phyloP scores from a whole-genome alignment of 2,797 vertebrate genomes.

The Coregonus ussuriensis region DNA sequence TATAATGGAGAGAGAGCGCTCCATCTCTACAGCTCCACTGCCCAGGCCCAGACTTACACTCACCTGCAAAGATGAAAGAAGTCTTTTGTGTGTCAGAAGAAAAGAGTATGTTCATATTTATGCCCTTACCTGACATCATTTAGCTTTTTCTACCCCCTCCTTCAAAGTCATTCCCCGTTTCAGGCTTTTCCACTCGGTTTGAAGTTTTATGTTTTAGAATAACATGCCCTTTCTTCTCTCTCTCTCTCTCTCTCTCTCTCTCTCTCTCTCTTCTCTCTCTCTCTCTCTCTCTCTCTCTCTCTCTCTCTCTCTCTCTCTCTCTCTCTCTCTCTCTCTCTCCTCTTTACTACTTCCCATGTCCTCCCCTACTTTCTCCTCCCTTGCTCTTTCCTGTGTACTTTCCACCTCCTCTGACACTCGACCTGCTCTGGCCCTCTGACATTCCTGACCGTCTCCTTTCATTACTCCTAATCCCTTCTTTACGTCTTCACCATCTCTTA shows the following conservation, averaged over 20 bases:
- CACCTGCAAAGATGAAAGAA: constrained; percentile 46
- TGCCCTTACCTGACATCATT: constrained; percentile 22
- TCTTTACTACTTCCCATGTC: not conserved
- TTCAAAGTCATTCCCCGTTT: constrained; percentile 28
- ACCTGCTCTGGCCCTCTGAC: constrained; percentile 1
- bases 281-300: not conserved
- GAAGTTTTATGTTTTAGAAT: constrained; percentile 21
- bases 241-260: not conserved
- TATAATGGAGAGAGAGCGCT: constrained; percentile 49
- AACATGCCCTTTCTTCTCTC: not conserved
- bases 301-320: too few species aligned
- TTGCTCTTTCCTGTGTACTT: not conserved
- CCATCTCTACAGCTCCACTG: constrained; percentile 27
- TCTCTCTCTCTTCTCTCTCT: not conserved
- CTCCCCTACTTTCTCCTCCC: not conserved
- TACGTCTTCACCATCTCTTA: too few species aligned
- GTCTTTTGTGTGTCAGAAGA: constrained; percentile 31
- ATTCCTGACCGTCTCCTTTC: not conserved
- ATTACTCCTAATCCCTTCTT: not conserved
- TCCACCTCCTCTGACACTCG: not conserved
- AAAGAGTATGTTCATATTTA: constrained; percentile 36
- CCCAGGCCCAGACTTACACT: constrained; percentile 10
- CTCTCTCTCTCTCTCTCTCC: too few species aligned
- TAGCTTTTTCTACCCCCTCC: not conserved
- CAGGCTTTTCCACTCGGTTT: constrained; percentile 27